Evolutionary conservation across 2,888 invertebrate genomes (phyloP), one percentile per base, ranked within the genome.

Genomic region (Apeira syringaria): DNA sequence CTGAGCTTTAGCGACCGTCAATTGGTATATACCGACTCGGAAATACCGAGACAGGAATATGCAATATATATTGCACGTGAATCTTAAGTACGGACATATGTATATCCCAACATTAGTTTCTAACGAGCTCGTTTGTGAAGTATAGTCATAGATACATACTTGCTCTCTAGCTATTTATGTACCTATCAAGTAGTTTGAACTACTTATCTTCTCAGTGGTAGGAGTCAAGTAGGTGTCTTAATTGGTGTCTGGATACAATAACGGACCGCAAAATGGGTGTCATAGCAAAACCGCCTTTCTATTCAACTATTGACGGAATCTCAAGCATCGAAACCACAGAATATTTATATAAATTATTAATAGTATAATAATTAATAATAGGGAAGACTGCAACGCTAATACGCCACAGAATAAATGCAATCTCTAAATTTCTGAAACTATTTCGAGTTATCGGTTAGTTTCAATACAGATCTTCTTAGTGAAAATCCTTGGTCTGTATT

Each of bases 151-250:
- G 32, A 20, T 17, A 9, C 29, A 18, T 13, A 8, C 32, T 12
- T 22, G 11, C 22, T 25, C 17, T 34, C 33, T 34, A 25, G 12
- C 27, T 27, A 32, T n/a, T n/a, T n/a, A n/a, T n/a, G n/a, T n/a
- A n/a, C n/a, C n/a, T n/a, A n/a, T n/a, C 24, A 15, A 5, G 26
- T 11, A 32, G 10, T 37, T 44, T 38, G 25, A 38, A 44, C 28
- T 32, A 24, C 31, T 43, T 28, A 30, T 24, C 13, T 27, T 32
- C 42, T 22, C 20, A 6, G 32, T 24, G 27, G 36, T 32, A 37
- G 20, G 31, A 26, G 32, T 43, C 36, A 32, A 36, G 25, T 20
- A 43, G 13, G 24, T 17, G 37, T 28, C 32, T 26, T 32, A 24
- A 12, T 22, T 32, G 32, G 36, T 32, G 36, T 36, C n/a, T 26